Conservation (phyloP, 2,888 invertebrate species). For the Acrobasis consociella region DNA sequence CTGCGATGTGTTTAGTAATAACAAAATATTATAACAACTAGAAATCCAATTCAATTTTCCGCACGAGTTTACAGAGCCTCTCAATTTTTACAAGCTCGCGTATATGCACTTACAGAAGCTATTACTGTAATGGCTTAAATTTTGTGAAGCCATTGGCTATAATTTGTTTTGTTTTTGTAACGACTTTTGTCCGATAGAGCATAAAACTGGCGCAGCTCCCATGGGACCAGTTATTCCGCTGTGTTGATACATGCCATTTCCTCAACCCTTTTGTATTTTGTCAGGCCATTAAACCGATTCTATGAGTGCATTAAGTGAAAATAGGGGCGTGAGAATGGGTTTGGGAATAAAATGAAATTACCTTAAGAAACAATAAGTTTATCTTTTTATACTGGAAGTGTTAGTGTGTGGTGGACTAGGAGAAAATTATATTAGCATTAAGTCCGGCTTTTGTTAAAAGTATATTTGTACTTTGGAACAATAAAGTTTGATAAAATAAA, state of each 20-base stretch:
- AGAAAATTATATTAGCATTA: too few species aligned
- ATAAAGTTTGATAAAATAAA: too few species aligned
- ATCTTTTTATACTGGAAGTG: too few species aligned
- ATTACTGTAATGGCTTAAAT: constrained; percentile 19
- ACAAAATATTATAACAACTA: too few species aligned
- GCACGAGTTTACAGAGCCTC: neutral
- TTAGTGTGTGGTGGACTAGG: too few species aligned
- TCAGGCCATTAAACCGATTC: neutral
- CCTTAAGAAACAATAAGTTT: too few species aligned
- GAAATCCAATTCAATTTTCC: too few species aligned
- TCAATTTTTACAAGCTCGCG: neutral
- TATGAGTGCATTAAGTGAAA: neutral
- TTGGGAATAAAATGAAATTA: too few species aligned
- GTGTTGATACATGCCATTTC: constrained; percentile 18
- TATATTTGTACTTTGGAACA: too few species aligned
- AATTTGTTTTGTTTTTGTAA: constrained; percentile 29
- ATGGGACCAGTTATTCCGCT: constrained; percentile 14
- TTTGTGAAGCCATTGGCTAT: constrained; percentile 22
- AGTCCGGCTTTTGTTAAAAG: too few species aligned
- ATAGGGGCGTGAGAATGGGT: too few species aligned
- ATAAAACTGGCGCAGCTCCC: constrained; percentile 26
- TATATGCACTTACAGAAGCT: constrained; percentile 6
- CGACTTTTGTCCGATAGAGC: constrained; percentile 28
- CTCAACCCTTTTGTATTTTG: constrained; percentile 13
- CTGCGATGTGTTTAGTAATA: too few species aligned